phyloP scores from a whole-genome alignment of 2,888 invertebrate genomes.

The Taenaris catops region DNA sequence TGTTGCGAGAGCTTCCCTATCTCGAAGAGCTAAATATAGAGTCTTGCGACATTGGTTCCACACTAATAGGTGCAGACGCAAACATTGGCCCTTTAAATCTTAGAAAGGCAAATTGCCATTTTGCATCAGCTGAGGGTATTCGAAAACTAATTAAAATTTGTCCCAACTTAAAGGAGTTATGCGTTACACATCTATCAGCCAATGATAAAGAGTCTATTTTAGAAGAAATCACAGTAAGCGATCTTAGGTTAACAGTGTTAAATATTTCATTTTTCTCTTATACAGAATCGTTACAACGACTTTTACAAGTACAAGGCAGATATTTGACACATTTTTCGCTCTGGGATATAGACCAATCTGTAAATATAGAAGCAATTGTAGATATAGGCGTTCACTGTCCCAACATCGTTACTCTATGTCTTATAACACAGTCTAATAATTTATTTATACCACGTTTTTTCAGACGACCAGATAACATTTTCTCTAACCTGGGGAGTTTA shows the following conservation, averaged over 20 bases:
- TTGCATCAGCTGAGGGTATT: constrained; percentile 63
- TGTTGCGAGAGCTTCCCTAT: constrained; percentile 56
- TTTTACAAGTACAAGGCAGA: constrained; percentile 55
- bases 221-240: constrained; percentile 55
- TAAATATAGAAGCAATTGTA: constrained; percentile 56
- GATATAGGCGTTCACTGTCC: constrained; percentile 61
- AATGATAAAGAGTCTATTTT: constrained; percentile 65
- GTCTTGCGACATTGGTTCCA: constrained; percentile 72
- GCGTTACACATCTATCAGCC: constrained; percentile 63
- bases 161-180: constrained; percentile 59
- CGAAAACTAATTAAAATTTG: constrained; percentile 62
- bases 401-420: constrained; percentile 54
- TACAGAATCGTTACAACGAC: constrained; percentile 53
- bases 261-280: constrained; percentile 70
- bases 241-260: constrained; percentile 50
- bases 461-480: constrained; percentile 47
- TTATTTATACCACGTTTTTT: constrained; percentile 54
- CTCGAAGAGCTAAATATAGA: constrained; percentile 68
- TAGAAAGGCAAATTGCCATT: constrained; percentile 67
- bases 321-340: constrained; percentile 67
- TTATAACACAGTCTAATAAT: constrained; percentile 63
- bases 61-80: constrained; percentile 51
- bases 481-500: constrained; percentile 49
- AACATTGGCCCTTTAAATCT: constrained; percentile 61
- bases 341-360: constrained; percentile 65